Percentiles rank a stretch among this genome's conserved stretches.
These are phyloP conservation scores for Druon quercuslanigerum DNA, from an alignment of 1,140 invertebrate species.

Conservation along the genomic window DNA sequence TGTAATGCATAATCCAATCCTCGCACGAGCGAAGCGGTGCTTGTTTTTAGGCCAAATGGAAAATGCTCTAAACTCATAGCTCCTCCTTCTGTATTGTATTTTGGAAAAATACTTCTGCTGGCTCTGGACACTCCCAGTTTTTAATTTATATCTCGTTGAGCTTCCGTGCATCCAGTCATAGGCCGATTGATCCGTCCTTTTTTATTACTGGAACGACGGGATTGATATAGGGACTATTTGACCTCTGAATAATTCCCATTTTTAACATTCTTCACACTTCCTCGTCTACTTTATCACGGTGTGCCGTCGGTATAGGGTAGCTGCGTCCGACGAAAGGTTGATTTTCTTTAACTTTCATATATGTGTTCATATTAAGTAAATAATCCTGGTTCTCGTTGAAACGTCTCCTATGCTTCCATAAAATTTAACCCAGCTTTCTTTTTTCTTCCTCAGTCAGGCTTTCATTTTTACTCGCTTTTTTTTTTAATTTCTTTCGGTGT, in stretches of 20 bases:
- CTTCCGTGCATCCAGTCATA: constrained; percentile 61
- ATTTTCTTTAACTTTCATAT: background rate
- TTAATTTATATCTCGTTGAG: constrained; percentile 57
- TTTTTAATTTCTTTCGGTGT: no score
- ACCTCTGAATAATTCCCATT: constrained; percentile 49
- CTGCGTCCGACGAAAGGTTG: background rate
- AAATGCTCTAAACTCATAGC: constrained; percentile 54
- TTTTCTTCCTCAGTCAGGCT: no score
- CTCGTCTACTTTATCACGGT: constrained; percentile 34
- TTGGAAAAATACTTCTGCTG: constrained; percentile 54
- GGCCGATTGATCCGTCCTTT: constrained; percentile 52
- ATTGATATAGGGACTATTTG: no score
- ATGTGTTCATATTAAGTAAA: background rate
- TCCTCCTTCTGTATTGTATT: constrained; percentile 53
- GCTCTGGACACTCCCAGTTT: no score
- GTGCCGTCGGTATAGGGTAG: constrained; percentile 35
- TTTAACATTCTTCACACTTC: constrained; percentile 43
- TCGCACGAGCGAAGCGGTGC: constrained; percentile 56
- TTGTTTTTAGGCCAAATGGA: constrained; percentile 62
- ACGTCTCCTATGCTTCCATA: background rate
- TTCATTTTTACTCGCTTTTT: no score
- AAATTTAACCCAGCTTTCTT: background rate
- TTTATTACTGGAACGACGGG: constrained; percentile 56
- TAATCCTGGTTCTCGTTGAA: background rate
- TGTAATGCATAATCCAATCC: background rate